Evolutionary conservation across 2,113 vertebrate genomes (phyloP), one percentile per base, ranked within the genome.

Genomic region (Abramis brama): DNA sequence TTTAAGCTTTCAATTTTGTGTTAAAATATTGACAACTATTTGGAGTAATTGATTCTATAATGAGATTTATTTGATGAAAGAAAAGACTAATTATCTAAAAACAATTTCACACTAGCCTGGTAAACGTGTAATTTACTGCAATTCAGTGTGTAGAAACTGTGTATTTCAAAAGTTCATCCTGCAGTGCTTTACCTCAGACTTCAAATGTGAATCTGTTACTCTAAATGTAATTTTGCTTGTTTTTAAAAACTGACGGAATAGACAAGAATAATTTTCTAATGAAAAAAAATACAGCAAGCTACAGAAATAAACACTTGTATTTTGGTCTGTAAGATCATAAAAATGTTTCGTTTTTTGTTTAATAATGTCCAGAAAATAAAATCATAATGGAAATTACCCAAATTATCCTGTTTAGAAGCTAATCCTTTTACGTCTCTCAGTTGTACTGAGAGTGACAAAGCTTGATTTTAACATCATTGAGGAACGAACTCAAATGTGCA

Each of bases 11-110:
- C 6, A 79, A n/a, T n/a, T 25, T n/a, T 79, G 4, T 43, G 8
- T 43, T 60, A 39, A 79, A 59, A 60, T 21, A 60, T 8, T 25
- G 77, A 79, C 77, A 57, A 43, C 77, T 60, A 15, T 79, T 39
- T 79, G 2, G 2, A 74, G 70, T 43, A 79, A 79, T 25, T 60
- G 33, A 79, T 59, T 60, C 9, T 33, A 55, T 33, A 23, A 59
- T 47, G 11, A 60, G 33, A 60, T 59, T n/a, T 23, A 57, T 36
- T 23, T 57, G 10, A 57, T 11, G 5, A n/a, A 39, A 39, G 15
- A 79, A 43, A 33, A 76, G 30, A 3, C 5, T 15, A 60, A 60
- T 60, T 17, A 79, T 15, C 55, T 60, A 13, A 39, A 79, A 36
- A 39, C 21, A 43, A 60, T 62, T 57, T 57, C 50, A 78, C 47